These are phyloP conservation scores for Paragorgia papillata DNA, from an alignment of 92 coral and sea anemone genomes.

Conservation along the genomic window DNA sequence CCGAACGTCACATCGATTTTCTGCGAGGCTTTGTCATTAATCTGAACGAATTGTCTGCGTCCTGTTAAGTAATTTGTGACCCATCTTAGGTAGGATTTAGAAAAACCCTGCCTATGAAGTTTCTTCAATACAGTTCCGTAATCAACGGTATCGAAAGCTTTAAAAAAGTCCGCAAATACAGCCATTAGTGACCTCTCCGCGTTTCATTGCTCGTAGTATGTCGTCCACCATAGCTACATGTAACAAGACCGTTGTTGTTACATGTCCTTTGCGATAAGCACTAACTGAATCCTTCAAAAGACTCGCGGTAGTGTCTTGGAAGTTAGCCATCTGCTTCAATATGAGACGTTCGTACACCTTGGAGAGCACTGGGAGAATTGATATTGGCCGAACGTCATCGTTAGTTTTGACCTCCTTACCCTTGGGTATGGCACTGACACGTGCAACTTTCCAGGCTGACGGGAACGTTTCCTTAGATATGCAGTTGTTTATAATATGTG, in stretches of 20 bases:
- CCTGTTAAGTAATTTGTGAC: conserved; percentile 24
- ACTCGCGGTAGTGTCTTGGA: no score
- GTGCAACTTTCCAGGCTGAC: conserved; percentile 24
- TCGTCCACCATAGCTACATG: conserved; percentile 35
- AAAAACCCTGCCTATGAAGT: conserved; percentile 18
- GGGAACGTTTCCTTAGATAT: not conserved
- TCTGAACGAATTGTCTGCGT: conserved; percentile 33
- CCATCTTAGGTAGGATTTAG: not conserved
- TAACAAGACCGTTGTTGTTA: not conserved
- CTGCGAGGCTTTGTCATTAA: conserved; percentile 38
- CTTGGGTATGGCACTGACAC: not conserved
- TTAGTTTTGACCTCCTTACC: no score
- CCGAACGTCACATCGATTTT: conserved; percentile 27
- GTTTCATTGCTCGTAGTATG: not conserved
- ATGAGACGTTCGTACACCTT: not conserved
- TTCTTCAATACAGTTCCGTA: conserved; percentile 17
- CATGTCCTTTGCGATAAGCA: no score
- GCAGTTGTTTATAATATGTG: conserved; percentile 43
- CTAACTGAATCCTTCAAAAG: no score
- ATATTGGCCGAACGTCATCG: no score
- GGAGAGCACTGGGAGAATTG: conserved; percentile 23
- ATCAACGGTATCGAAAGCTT: conserved; percentile 38
- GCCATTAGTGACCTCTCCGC: no score
- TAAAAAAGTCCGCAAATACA: not conserved
- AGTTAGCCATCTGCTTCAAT: conserved; percentile 21